Evolutionary conservation across 2,797 vertebrate genomes (phyloP), one percentile per base, ranked within the genome.

Genomic region (Acanthurus lineatus): DNA sequence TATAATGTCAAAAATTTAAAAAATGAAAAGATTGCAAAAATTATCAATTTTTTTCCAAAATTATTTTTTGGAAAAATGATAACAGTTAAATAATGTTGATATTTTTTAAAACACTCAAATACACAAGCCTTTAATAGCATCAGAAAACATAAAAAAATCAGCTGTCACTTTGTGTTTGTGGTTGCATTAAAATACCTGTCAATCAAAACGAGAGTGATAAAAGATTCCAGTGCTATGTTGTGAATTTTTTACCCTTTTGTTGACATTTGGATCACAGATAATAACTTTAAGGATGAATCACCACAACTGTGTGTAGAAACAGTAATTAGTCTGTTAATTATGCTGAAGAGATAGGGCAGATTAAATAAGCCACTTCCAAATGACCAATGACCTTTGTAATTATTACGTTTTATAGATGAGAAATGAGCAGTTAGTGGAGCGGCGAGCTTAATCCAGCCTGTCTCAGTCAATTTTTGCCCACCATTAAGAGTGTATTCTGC

Each of bases 401-500:
- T 88, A 85, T 84, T 79, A 45, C 79, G 82, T 89, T 93, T 85
- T 82, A 76, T 59, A 80, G 77, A 86, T 0, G 64, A 77, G 72
- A 84, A 79, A 85, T 16, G 67, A 82, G 81, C 70, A 78, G 74
- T 75, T 73, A 83, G 84, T 74, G 78, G 79, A 81, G 85, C 79
- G 25, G 67, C 68, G 44, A 62, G 45, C 72, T 71, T 73, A 56
- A 86, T 85, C 65, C 66, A 82, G 38, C 60, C 69, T 45, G 80
- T 71, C 81, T 69, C 61, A 60, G 81, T 73, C 52, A 67, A 75
- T 86, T 77, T 80, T 82, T 68, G 73, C 83, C 91, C 83, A 47
- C 83, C 71, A 79, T 94, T 91, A 96, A 94, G 89, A 93, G 88
- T 88, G 89, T 86, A 94, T 92, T 83, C 83, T 93, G 86, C 85